A percentile compares a stretch with the other conserved stretches of the same genome.
Conservation (phyloP, 2,888 invertebrate species). For the Zygothrica quintamaculata region DNA sequence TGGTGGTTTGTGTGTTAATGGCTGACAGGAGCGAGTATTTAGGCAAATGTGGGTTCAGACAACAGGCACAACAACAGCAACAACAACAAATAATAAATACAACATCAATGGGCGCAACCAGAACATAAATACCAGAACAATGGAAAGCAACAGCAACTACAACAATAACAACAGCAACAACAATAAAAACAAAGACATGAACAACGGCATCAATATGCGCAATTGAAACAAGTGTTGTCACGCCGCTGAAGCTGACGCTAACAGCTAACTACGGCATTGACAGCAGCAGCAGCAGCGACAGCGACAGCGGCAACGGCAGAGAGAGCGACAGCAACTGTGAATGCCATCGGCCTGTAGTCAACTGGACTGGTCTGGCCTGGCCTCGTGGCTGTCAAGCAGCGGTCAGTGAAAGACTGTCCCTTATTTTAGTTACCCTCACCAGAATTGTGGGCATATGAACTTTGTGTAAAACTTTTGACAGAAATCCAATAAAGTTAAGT, state of each 20-base stretch:
- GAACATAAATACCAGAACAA: conserved; percentile 40
- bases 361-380: conserved; percentile 1
- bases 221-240: conserved; percentile 65
- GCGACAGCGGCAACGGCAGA: conserved; percentile 14
- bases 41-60: conserved; percentile 50
- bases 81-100: conserved; percentile 9
- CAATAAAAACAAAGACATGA: conserved; percentile 14
- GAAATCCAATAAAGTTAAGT: neutral
- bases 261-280: conserved; percentile 12
- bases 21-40: conserved; percentile 49
- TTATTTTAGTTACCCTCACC: conserved; percentile 26
- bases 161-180: conserved; percentile 9
- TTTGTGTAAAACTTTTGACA: neutral
- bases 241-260: conserved; percentile 21
- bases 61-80: conserved; percentile 18
- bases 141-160: conserved; percentile 11
- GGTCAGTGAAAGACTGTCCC: conserved; percentile 26
- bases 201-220: conserved; percentile 62
- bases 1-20: conserved; percentile 37
- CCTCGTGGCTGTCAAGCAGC: conserved; percentile 40
- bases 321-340: neutral
- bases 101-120: conserved; percentile 2
- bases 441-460: neutral
- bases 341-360: neutral
- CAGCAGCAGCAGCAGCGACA: conserved; percentile 8